These are phyloP conservation scores for Orchesella cincta DNA, from an alignment of 1,140 invertebrate species.

Conservation along the genomic window DNA sequence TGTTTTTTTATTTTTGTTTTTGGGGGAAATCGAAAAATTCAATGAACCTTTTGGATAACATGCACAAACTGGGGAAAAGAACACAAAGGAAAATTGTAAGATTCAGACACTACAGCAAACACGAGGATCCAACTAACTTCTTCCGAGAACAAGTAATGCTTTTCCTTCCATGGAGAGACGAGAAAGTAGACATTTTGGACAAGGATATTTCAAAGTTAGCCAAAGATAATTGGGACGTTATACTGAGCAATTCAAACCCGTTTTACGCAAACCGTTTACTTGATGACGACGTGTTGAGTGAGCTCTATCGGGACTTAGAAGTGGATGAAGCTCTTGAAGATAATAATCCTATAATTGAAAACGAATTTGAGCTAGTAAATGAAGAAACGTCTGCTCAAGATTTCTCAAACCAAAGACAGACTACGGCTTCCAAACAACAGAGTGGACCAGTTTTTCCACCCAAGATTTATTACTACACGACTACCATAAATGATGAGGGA, in stretches of 20 bases:
- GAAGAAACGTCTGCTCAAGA: background rate
- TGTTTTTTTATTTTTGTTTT: too few species aligned
- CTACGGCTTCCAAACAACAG: background rate
- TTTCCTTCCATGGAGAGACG: constrained; percentile 7
- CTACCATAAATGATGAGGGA: background rate
- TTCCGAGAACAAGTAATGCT: constrained; percentile 14
- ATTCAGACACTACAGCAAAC: background rate
- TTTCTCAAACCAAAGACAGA: background rate
- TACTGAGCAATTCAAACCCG: too few species aligned
- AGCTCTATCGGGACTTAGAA: too few species aligned
- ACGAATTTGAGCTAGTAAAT: background rate
- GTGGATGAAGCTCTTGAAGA: background rate
- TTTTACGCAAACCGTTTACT: too few species aligned
- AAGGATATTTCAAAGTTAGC: background rate
- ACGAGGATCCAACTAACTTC: background rate
- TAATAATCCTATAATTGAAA: background rate
- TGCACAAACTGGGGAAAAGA: background rate
- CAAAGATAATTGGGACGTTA: too few species aligned
- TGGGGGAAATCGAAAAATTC: too few species aligned
- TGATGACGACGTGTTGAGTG: too few species aligned
- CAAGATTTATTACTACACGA: background rate
- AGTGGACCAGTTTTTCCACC: background rate
- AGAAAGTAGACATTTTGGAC: background rate
- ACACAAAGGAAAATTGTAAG: background rate
- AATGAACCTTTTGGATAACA: background rate